A percentile compares a stretch with the other conserved stretches of the same genome.
Conservation (phyloP, 1,140 invertebrate species). For the Drosophila nannoptera region DNA sequence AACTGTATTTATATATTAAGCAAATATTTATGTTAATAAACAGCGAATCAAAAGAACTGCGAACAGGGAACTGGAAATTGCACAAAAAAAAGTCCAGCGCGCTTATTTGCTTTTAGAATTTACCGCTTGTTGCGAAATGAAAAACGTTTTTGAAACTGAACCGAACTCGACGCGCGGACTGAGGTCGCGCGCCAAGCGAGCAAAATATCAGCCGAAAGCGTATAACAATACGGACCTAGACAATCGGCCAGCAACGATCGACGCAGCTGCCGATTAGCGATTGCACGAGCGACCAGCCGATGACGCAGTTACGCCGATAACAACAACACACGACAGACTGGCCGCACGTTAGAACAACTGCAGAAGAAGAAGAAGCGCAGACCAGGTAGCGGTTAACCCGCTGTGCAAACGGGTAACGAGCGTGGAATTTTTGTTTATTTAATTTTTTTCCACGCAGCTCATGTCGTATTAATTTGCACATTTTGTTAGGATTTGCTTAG, state of each 20-base stretch:
- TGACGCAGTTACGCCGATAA: constrained; percentile 4
- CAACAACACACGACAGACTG: background rate
- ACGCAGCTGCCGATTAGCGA: constrained; percentile 7
- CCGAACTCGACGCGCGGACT: constrained; percentile 38
- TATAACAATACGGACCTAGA: constrained; percentile 24
- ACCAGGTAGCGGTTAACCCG: too few relatives aligned
- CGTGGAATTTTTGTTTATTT: constrained; percentile 45
- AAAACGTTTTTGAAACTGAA: constrained; percentile 70
- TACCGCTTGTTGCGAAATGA: constrained; percentile 69
- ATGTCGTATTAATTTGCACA: constrained; percentile 56
- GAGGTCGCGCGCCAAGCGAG: constrained; percentile 50
- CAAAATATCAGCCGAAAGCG: constrained; percentile 2
- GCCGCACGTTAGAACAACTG: background rate
- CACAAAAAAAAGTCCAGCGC: constrained; percentile 41
- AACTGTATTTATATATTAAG: constrained; percentile 60
- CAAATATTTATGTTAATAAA: constrained; percentile 70
- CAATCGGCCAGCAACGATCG: constrained; percentile 32
- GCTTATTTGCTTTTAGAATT: constrained; percentile 67
- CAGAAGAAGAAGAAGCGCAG: background rate
- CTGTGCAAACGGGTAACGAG: constrained; percentile 28
- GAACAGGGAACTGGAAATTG: constrained; percentile 52
- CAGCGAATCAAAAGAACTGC: constrained; percentile 57
- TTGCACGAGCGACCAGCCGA: constrained; percentile 20
- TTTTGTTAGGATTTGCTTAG: constrained; percentile 18
- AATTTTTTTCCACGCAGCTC: constrained; percentile 33